Evolutionary conservation across 2,888 invertebrate species (phyloP).

Genomic region (Doris montereyensis): DNA sequence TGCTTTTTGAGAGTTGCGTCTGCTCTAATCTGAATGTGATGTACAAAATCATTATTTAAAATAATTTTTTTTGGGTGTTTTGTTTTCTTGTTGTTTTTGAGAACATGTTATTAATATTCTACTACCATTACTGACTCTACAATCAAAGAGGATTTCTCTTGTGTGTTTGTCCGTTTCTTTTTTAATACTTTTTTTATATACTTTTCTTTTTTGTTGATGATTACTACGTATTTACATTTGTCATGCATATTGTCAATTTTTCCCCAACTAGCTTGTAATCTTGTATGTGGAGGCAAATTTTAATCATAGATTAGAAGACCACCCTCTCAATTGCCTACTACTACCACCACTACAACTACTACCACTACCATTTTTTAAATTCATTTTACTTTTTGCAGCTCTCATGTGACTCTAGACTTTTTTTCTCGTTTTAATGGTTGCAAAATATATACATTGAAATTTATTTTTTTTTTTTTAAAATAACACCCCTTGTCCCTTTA

Average conservation of each 20-base stretch:
- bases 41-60: not conserved
- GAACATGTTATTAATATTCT: not conserved
- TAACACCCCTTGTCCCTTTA: too few relatives aligned
- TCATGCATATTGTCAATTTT: not conserved
- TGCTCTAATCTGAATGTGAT: not conserved
- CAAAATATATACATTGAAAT: too few relatives aligned
- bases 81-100: not conserved
- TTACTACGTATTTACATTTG: not conserved
- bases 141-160: not conserved
- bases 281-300: too few relatives aligned
- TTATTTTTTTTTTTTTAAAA: too few relatives aligned
- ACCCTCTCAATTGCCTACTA: too few relatives aligned
- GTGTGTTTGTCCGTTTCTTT: not conserved
- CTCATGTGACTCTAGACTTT: too few relatives aligned
- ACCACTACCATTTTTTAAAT: too few relatives aligned
- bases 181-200: not conserved
- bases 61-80: not conserved
- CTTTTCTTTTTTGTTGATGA: conserved; percentile 3
- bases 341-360: too few relatives aligned
- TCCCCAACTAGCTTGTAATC: too few relatives aligned
- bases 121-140: not conserved
- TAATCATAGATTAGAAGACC: too few relatives aligned
- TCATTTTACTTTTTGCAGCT: too few relatives aligned
- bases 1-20: not conserved
- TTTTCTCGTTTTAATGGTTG: too few relatives aligned